phyloP scores from a whole-genome alignment of 2,888 invertebrate species.

The Arge pagana region DNA sequence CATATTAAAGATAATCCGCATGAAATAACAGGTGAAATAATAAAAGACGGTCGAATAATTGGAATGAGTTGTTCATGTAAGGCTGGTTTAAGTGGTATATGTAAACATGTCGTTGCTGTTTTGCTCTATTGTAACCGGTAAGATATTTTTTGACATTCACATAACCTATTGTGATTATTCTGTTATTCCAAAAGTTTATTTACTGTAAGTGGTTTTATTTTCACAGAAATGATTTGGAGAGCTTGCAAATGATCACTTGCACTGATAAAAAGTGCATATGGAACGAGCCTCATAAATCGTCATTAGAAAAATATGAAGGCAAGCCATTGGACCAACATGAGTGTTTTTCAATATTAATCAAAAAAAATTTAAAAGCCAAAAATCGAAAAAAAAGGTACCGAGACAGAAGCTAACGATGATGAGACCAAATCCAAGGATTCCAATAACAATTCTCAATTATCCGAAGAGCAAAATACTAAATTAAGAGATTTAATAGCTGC shows the following conservation, averaged over 20 bases:
- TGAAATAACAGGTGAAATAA: constrained; percentile 18
- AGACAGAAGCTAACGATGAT: background rate
- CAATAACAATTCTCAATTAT: too few relatives aligned
- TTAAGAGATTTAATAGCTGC: too few relatives aligned
- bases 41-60: constrained; percentile 14
- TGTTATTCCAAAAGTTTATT: background rate
- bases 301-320: background rate
- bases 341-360: background rate
- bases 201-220: background rate
- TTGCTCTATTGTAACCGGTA: constrained; percentile 21
- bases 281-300: constrained; percentile 4
- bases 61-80: constrained; percentile 22
- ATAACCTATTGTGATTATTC: background rate
- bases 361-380: background rate
- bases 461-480: too few relatives aligned
- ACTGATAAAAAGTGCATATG: constrained; percentile 11
- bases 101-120: constrained; percentile 24
- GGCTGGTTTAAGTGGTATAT: constrained; percentile 16
- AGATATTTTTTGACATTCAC: background rate
- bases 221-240: constrained; percentile 18
- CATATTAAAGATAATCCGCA: constrained; percentile 20
- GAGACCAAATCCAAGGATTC: too few relatives aligned
- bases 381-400: background rate
- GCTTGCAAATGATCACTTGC: background rate
- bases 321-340: constrained; percentile 1